Evolutionary conservation across 2,888 invertebrate species (phyloP).

Genomic region (Hirudinaria manillensis): DNA sequence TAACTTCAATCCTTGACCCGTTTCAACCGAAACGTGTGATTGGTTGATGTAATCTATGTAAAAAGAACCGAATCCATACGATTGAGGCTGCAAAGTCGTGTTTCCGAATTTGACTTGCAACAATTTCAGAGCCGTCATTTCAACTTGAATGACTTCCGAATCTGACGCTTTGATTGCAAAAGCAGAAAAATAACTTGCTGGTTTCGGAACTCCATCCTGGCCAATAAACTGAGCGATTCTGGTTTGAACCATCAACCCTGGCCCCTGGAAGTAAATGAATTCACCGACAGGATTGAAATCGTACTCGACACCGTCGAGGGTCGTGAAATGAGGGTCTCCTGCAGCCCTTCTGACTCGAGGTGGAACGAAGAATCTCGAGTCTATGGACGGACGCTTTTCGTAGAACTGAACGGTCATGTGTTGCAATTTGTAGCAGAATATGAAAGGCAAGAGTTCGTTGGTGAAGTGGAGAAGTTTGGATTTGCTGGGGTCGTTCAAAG

Average conservation of each 20-base stretch:
- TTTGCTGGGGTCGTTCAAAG: slow-evolving; percentile 10
- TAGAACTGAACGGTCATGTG: slow-evolving; percentile 22
- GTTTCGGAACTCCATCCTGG: neutral
- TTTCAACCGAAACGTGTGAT: neutral
- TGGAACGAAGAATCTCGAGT: slow-evolving; percentile 20
- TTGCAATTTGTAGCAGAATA: slow-evolving; percentile 11
- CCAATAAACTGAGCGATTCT: slow-evolving; percentile 26
- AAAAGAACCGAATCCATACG: neutral
- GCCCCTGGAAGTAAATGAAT: slow-evolving; percentile 24
- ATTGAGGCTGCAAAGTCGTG: neutral
- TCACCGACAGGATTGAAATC: slow-evolving; percentile 31
- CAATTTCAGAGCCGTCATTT: slow-evolving; percentile 13
- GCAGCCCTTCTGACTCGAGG: slow-evolving; percentile 3
- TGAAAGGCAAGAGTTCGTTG: slow-evolving; percentile 14
- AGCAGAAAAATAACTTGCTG: slow-evolving; percentile 29
- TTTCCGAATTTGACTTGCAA: slow-evolving; percentile 14
- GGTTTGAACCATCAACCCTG: slow-evolving; percentile 11
- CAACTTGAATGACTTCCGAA: slow-evolving; percentile 25
- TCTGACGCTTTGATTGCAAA: slow-evolving; percentile 21
- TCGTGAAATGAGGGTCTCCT: slow-evolving; percentile 32
- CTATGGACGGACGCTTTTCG: slow-evolving; percentile 27
- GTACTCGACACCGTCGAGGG: slow-evolving; percentile 27
- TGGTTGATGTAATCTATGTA: slow-evolving; percentile 6
- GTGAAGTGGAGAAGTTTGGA: slow-evolving; percentile 4
- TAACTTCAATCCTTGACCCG: neutral